Conservation (phyloP, 2,797 vertebrate genomes). For the Knipowitschia caucasica region DNA sequence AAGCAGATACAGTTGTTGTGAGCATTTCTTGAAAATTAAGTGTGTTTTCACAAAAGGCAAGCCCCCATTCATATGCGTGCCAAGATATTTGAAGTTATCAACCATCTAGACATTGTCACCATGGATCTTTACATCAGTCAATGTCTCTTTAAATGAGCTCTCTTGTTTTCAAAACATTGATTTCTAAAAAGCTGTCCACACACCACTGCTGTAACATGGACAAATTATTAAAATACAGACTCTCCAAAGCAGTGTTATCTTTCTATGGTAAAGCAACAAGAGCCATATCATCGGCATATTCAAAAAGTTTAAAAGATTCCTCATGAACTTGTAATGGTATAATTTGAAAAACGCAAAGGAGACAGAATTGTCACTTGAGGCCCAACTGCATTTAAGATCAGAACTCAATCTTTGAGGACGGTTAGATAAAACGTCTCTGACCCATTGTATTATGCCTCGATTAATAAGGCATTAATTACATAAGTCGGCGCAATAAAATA, state of each 20-base stretch:
- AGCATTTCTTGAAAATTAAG: neutral
- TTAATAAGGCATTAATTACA: too few relatives aligned
- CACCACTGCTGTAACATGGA: too few relatives aligned
- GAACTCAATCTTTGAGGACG: neutral
- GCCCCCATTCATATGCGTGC: neutral
- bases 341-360: too few relatives aligned
- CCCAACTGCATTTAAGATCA: neutral
- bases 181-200: too few relatives aligned
- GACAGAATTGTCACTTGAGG: too few relatives aligned
- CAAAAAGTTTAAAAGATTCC: too few relatives aligned
- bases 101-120: neutral
- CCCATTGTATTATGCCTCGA: too few relatives aligned
- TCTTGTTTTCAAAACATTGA: neutral
- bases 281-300: neutral
- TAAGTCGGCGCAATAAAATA: too few relatives aligned
- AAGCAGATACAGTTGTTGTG: neutral
- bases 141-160: neutral
- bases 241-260: neutral
- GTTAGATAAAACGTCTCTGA: neutral
- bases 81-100: neutral
- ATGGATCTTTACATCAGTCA: neutral
- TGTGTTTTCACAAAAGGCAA: neutral
- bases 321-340: too few relatives aligned
- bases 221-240: neutral
- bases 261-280: neutral